phyloP scores from a whole-genome alignment of 2,113 vertebrate genomes.

The Nibea albiflora region DNA sequence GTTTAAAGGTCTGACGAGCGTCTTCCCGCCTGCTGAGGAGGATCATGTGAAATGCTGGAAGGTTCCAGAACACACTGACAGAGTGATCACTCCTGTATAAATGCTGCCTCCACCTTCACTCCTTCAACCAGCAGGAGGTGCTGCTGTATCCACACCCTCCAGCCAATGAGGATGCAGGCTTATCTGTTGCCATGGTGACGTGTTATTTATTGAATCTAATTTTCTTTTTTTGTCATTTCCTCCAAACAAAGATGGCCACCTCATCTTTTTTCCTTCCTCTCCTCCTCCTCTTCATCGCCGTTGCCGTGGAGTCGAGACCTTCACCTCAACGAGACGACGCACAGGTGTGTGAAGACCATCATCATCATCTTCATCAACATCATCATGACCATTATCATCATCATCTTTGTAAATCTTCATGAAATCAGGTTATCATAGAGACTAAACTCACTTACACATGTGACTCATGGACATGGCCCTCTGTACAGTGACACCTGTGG shows the following conservation, averaged over 20 bases:
- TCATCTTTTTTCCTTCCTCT: constrained; percentile 27
- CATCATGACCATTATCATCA: neutral
- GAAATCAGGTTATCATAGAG: no score
- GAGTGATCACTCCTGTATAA: no score
- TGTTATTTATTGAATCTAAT: neutral
- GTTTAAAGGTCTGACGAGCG: no score
- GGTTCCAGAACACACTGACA: no score
- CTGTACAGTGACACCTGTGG: no score
- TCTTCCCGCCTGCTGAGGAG: no score
- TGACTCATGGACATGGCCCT: no score
- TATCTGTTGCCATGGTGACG: neutral
- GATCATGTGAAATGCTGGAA: no score
- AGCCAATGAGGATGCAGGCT: neutral
- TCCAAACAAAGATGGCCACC: constrained; percentile 58
- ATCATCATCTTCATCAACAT: neutral
- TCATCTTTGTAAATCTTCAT: no score
- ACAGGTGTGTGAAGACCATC: constrained; percentile 55
- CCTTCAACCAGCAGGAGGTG: constrained; percentile 5
- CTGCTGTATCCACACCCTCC: neutral
- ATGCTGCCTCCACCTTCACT: neutral
- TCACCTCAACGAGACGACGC: constrained; percentile 3
- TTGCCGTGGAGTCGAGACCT: constrained; percentile 49
- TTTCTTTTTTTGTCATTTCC: neutral
- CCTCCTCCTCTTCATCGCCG: constrained; percentile 58
- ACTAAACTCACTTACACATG: no score